Evolutionary conservation across 2,888 invertebrate species (phyloP).

Genomic region (Platypus cylindrus): DNA sequence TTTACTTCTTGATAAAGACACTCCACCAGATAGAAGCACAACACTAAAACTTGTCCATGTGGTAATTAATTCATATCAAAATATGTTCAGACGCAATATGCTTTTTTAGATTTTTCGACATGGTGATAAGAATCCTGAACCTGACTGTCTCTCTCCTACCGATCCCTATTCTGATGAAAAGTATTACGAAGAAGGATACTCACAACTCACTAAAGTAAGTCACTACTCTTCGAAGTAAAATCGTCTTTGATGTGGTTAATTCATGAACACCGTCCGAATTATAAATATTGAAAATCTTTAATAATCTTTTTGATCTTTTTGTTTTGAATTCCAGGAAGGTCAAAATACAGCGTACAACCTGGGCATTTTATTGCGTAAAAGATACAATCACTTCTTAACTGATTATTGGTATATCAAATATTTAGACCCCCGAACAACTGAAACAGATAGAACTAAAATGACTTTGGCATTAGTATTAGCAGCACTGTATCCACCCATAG

Average conservation of each 20-base stretch:
- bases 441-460: constrained; percentile 58
- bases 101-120: constrained; percentile 55
- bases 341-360: constrained; percentile 1
- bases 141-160: constrained; percentile 51
- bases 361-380: neutral
- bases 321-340: constrained; percentile 1
- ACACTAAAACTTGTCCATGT: constrained; percentile 5
- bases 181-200: constrained; percentile 41
- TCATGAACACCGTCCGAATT: too few species aligned
- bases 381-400: constrained; percentile 3
- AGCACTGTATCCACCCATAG: constrained; percentile 52
- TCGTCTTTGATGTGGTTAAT: too few species aligned
- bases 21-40: too few species aligned
- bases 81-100: neutral
- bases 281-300: too few species aligned
- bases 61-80: constrained; percentile 1
- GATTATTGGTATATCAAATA: constrained; percentile 42
- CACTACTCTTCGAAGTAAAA: neutral
- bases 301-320: too few species aligned
- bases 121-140: constrained; percentile 52
- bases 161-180: constrained; percentile 35
- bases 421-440: constrained; percentile 52
- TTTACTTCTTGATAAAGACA: too few species aligned
- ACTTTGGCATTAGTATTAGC: constrained; percentile 53
- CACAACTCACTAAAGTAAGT: constrained; percentile 40